phyloP scores from a whole-genome alignment of 2,113 vertebrate species.

The Chascanopsetta lugubris region DNA sequence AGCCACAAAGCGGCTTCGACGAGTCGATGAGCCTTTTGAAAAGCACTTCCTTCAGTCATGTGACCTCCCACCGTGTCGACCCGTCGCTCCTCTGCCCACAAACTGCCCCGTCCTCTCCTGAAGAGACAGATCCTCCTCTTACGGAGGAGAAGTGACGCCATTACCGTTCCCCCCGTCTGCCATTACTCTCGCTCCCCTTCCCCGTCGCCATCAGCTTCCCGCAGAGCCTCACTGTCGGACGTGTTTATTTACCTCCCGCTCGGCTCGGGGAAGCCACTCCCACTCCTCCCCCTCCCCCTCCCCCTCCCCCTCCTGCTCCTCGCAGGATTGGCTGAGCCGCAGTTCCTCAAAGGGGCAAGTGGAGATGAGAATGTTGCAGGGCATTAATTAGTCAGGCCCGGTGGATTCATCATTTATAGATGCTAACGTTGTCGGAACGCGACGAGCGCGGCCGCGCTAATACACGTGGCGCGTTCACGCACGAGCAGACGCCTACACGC shows the following conservation, averaged over 20 bases:
- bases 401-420: constrained; percentile 45
- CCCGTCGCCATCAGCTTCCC: constrained; percentile 19
- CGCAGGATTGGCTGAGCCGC: not conserved
- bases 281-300: too few relatives aligned
- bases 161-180: not conserved
- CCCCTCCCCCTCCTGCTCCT: too few relatives aligned
- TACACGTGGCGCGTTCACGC: constrained; percentile 9
- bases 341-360: not conserved
- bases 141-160: not conserved
- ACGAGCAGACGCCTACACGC: not conserved
- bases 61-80: too few relatives aligned
- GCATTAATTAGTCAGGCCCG: constrained; percentile 42
- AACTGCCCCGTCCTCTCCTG: too few relatives aligned
- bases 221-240: not conserved
- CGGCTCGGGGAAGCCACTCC: not conserved
- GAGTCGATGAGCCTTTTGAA: too few relatives aligned
- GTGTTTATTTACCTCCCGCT: constrained; percentile 14
- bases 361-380: constrained; percentile 19
- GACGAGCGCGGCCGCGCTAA: not conserved
- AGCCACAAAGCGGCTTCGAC: too few relatives aligned
- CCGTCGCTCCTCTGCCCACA: too few relatives aligned
- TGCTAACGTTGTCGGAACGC: constrained; percentile 23
- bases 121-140: not conserved
- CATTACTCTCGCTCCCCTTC: not conserved
- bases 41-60: too few relatives aligned